Base-by-base conservation (phyloP, 2,113 vertebrate species). In the Sporophila hypoxantha region DNA sequence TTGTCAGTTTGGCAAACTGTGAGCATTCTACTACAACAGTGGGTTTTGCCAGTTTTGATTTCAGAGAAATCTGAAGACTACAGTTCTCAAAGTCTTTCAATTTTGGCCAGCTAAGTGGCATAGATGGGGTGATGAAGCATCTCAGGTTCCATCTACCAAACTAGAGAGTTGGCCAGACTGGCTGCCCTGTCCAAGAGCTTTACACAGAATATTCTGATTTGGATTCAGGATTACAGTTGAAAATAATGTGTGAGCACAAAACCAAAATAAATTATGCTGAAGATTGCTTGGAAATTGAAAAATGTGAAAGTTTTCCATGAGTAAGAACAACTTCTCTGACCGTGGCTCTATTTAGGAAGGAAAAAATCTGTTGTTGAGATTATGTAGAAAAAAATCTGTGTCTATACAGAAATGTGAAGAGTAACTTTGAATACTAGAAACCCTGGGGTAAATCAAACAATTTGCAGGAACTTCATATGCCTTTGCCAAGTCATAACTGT, bases 281-380 rank as follows among this genome's bases (percentile, higher is more conserved):
- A 65, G 37, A 29, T 18, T 53, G 29, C 23, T 68, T 68, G 15
- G 14, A 82, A 87, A 82, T 53, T 56, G 49, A 23, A 82, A 64
- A 75, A 67, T 55, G 2, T 39, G 49, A 4, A 59, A 10, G 0
- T 56, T 71, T 86, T 61, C n/a, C 37, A 15, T 68, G 17, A 78
- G 13, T 12, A n/a, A 17, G 10, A 57, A 14, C 18, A 76, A 61
- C 5, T 7, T 17, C 23, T 65, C 12, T 77, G 34, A 52, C 30
- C 1, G 0, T 2, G 30, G 15, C 2, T 36, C 8, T 52, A 20
- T 8, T 53, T 76, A 23, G 3, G 56, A 73, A 82, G 14, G 8
- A 83, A 80, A 41, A 62, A 8, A 46, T 1, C 5, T 62, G 10
- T 37, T 21, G 27, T 22, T 47, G 36, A 57, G 80, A 55, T 44